phyloP scores from a whole-genome alignment of 1,140 invertebrate genomes.

The Cotesia vestalis region DNA sequence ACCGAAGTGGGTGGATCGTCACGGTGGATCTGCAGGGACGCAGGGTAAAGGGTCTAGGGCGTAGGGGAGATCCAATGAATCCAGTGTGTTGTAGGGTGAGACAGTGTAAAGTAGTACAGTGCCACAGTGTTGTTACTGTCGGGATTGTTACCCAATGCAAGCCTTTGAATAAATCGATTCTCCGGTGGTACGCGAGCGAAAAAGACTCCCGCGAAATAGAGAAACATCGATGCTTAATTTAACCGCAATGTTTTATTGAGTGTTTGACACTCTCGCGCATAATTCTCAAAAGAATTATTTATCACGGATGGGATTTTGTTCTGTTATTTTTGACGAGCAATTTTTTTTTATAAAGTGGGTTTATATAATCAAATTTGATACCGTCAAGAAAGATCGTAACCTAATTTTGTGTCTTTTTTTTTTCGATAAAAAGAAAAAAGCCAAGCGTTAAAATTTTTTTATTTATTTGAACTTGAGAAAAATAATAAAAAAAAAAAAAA shows the following conservation, averaged over 20 bases:
- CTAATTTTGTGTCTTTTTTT: too few relatives aligned
- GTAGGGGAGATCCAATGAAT: constrained; percentile 8
- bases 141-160: constrained; percentile 25
- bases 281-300: constrained; percentile 14
- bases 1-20: constrained; percentile 28
- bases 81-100: neutral
- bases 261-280: constrained; percentile 21
- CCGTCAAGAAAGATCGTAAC: too few relatives aligned
- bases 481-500: neutral
- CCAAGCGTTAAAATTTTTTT: neutral
- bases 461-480: neutral
- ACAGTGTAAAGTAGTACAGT: constrained; percentile 1
- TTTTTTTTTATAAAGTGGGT: too few relatives aligned
- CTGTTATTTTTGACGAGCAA: too few relatives aligned
- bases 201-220: constrained; percentile 5
- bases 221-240: constrained; percentile 29
- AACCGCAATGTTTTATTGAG: constrained; percentile 20
- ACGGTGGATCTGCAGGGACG: constrained; percentile 10
- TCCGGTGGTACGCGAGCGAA: neutral
- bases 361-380: too few relatives aligned
- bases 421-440: too few relatives aligned
- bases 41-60: too few relatives aligned
- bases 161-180: constrained; percentile 32
- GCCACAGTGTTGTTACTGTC: constrained; percentile 19
- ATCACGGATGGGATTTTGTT: neutral